Evolutionary conservation across 1,140 invertebrate species (phyloP).

Genomic region (Acromyrmex charruanus): DNA sequence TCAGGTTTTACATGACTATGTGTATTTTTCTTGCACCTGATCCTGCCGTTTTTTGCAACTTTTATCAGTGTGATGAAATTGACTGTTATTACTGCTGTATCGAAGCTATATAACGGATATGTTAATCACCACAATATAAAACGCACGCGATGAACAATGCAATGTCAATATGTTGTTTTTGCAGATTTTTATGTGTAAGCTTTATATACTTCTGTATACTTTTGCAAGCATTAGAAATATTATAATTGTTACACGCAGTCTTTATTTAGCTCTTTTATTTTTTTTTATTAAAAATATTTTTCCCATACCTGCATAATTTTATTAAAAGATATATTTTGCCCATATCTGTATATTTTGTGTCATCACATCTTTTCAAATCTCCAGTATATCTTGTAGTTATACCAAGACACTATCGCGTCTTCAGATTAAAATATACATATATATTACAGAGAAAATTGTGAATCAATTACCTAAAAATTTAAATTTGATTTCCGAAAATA

Average conservation of each 20-base stretch:
- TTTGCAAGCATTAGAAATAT: neutral
- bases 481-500: slow-evolving; percentile 10
- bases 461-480: neutral
- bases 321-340: slow-evolving; percentile 2
- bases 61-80: neutral
- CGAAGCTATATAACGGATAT: neutral
- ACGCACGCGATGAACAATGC: neutral
- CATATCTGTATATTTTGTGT: no score
- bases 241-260: neutral
- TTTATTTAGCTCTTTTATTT: neutral
- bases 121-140: neutral
- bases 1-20: neutral
- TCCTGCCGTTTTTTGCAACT: neutral
- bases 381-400: neutral
- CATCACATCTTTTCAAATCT: neutral
- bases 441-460: slow-evolving; percentile 1
- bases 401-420: no score
- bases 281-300: slow-evolving; percentile 4
- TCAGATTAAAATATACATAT: neutral
- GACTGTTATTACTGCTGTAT: neutral
- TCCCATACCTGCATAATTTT: neutral
- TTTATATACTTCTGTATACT: neutral
- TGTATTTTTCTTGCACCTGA: neutral
- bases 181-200: neutral
- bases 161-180: neutral